These are phyloP conservation scores for Hippocampus guttulatus DNA, from an alignment of 2,113 vertebrate species.

Conservation along the genomic window DNA sequence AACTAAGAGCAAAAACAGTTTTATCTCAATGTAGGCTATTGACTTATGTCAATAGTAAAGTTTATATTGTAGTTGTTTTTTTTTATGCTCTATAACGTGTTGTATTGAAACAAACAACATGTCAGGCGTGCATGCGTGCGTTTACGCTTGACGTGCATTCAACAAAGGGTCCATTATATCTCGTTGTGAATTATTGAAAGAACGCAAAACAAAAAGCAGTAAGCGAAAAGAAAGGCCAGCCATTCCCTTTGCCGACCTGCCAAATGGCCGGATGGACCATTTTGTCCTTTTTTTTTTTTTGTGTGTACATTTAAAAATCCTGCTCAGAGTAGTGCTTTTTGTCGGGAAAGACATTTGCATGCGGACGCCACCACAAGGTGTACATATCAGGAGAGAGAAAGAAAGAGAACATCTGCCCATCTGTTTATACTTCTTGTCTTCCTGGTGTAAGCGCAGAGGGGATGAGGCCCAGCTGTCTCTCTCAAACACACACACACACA, in stretches of 20 bases:
- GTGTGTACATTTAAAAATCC: not conserved
- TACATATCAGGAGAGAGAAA: slow-evolving; percentile 22
- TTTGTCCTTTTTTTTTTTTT: slow-evolving; percentile 41
- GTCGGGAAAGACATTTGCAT: not conserved
- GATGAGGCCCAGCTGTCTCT: slow-evolving; percentile 66
- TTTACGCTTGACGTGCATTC: slow-evolving; percentile 18
- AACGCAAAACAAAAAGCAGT: slow-evolving; percentile 62
- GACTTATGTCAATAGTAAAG: no score
- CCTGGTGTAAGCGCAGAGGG: slow-evolving; percentile 65
- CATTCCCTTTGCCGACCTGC: slow-evolving; percentile 58
- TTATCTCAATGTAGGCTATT: no score
- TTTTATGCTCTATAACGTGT: no score
- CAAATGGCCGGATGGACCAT: slow-evolving; percentile 48
- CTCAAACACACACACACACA: slow-evolving; percentile 28
- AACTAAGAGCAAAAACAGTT: no score
- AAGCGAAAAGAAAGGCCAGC: slow-evolving; percentile 41
- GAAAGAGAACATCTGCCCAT: slow-evolving; percentile 67
- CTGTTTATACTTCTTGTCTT: slow-evolving; percentile 67
- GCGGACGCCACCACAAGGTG: not conserved
- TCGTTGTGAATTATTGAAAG: slow-evolving; percentile 66
- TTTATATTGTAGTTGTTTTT: no score
- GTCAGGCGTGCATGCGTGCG: not conserved
- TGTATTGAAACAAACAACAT: not conserved
- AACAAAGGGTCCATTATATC: slow-evolving; percentile 44
- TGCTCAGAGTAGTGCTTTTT: not conserved